A percentile compares a stretch with the other conserved stretches of the same genome.
Conservation (phyloP, 1,140 invertebrate genomes). For the Heliconius congener region DNA sequence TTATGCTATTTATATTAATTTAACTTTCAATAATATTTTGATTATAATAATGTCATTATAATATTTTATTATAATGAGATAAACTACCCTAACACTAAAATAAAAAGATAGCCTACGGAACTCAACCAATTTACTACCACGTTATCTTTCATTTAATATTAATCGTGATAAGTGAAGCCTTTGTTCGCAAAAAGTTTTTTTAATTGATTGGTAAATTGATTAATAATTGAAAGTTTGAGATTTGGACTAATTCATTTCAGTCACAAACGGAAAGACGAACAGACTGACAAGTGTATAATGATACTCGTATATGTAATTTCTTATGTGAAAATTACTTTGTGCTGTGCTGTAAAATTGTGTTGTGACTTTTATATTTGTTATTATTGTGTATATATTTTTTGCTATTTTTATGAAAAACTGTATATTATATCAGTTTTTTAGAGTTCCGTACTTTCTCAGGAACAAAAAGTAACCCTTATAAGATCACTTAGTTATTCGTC, state of each 20-base stretch:
- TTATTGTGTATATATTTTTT: not conserved
- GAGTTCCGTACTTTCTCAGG: no score
- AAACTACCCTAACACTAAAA: not conserved
- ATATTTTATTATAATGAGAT: slow-evolving; percentile 7
- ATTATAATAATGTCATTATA: not conserved
- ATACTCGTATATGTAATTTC: not conserved
- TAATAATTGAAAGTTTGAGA: no score
- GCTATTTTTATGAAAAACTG: not conserved
- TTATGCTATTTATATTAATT: no score
- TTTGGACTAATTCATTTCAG: no score
- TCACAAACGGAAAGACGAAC: no score
- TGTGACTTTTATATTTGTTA: not conserved
- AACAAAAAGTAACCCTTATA: no score
- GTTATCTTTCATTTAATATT: not conserved
- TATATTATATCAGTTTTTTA: no score
- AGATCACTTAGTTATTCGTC: no score
- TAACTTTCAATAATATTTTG: not conserved
- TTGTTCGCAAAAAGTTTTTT: not conserved
- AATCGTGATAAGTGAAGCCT: not conserved
- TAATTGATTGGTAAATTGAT: not conserved
- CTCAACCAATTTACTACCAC: not conserved
- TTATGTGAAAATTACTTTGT: not conserved
- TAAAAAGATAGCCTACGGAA: not conserved
- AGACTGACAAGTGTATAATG: not conserved
- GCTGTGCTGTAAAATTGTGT: no score